Evolutionary conservation across 2,113 vertebrate genomes (phyloP), one percentile per base, ranked within the genome.

Genomic region (Casuarius casuarius): DNA sequence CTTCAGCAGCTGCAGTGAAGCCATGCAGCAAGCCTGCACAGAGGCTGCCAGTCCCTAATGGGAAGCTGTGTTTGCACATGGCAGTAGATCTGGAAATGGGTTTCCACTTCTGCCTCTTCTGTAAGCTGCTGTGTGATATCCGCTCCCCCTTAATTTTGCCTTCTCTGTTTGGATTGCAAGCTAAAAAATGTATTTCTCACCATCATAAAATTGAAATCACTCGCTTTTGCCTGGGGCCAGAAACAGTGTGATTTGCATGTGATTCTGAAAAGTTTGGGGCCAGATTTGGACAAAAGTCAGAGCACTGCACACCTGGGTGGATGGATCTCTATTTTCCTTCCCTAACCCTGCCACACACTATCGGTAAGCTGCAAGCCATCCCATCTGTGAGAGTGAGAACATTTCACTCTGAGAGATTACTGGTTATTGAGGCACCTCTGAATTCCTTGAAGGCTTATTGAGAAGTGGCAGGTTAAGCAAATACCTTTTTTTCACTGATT

Each of bases 371-470:
- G 44, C 38, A 23, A 81, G 38, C 8, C 23, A 35, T 51, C 4
- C 22, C n/a, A 5, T 35, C 17, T 35, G 42, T 54, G 2, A 51
- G 42, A 33, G 28, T 21, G 23, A 35, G 19, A 70, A 7, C 42
- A 67, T 87, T 70, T 74, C 61, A 42, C 22, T 19, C 29, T 1
- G 0, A 42, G 5, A 56, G 21, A 38, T 3, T 23, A 2, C 15
- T 44, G 26, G 5, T 66, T 87, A n/a, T 22, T 22, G 56, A 62
- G 10, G 26, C 8, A 9, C 23, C 7, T 12, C 35, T 67, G 68
- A 73, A 40, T 25, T 42, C 61, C 23, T 40, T 70, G 51, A 12
- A 25, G 35, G 26, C 2, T 54, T 74, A 22, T 20, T 62, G 75
- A 82, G 40, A 59, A 29, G 42, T 79, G 51, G 40, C 40, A 84